Base-by-base conservation (phyloP, 2,888 invertebrate genomes). In the Theretra japonica region DNA sequence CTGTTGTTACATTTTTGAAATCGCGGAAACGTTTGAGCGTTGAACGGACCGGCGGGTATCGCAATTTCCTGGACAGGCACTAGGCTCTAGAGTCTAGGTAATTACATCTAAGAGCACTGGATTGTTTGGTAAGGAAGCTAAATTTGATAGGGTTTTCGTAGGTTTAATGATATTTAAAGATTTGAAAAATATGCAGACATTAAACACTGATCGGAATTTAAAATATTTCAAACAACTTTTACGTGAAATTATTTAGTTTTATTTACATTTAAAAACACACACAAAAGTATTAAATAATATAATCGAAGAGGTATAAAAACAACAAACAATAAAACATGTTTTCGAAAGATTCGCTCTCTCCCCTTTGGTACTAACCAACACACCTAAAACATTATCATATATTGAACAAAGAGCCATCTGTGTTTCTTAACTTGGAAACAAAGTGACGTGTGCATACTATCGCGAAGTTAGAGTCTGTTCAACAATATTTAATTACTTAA, bases 401-500 rank as follows among this genome's bases (percentile, higher is more conserved):
- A 70, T 50, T 70, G 70, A 28, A 50, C 17, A 30, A 21, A 70
- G 60, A 50, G 70, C 28, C 70, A 70, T 62, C 70, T 70, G 70
- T 70, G 50, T 62, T 62, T 53, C 15, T 53, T 62, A 28, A 62
- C 70, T 48, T 21, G 59, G 53, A 53, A 70, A 48, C 25, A 17
- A n/a, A 48, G 50, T 19, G 28, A 1, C n/a, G 28, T 8, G 30
- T 70, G n/a, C 33, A 33, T 33, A 62, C n/a, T 60, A 17, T 50
- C 19, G 28, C 50, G 25, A 41, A 33, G 11, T 68, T 53, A 53
- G 19, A n/a, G n/a, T n/a, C 0, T 53, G 15, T 53, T 6, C 17
- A n/a, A n/a, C 0, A n/a, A 53, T 53, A 53, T n/a, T 53, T n/a
- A 17, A 53, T 53, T n/a, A 53, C n/a, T 0, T 41, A 41, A n/a